Base-by-base conservation (phyloP, 2,888 invertebrate species). In the Leptinotarsa haldemani region DNA sequence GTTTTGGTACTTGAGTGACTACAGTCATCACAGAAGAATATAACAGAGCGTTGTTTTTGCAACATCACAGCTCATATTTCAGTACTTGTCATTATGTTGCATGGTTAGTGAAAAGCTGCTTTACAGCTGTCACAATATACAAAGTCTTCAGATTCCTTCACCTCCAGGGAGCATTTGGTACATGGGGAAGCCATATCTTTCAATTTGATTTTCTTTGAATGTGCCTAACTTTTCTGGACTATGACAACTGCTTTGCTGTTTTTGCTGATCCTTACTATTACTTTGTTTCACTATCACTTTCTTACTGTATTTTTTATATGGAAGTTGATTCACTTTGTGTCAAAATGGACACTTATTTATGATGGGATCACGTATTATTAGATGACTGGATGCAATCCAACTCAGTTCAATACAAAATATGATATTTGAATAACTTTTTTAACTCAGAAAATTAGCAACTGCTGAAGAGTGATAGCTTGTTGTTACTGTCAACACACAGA, bases 1-100 rank as follows among this genome's bases (percentile, higher is more conserved):
- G 56, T 20, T 56, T 56, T 20, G 56, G 18, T 56, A 56, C 56
- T 56, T 9, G 56, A 56, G 18, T 56, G 56, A 56, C 9, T 25
- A 25, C 25, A 25, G 25, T 25, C 25, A 25, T 25, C 25, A 25
- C 25, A 25, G 25, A 25, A 25, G 4, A 25, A 25, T 25, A 25
- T 3, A 25, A 25, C 4, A 25, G 25, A 0, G 25, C 25, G 0
- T 25, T 25, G 25, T 25, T 25, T 25, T 25, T 25, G 25, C 25
- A 25, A 25, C 25, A 25, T 25, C 0, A 25, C 4, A 25, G 25
- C 4, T 4, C 25, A 25, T 25, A 25, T 25, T 25, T 25, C 25
- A 25, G 25, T 25, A 4, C 4, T 4, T 25, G 25, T 25, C 25
- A 25, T 25, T 25, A 25, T 25, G 25, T 25, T 20, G 12, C 22